Evolutionary conservation across 1,140 invertebrate genomes (phyloP).

Genomic region (Melitaea cinxia): DNA sequence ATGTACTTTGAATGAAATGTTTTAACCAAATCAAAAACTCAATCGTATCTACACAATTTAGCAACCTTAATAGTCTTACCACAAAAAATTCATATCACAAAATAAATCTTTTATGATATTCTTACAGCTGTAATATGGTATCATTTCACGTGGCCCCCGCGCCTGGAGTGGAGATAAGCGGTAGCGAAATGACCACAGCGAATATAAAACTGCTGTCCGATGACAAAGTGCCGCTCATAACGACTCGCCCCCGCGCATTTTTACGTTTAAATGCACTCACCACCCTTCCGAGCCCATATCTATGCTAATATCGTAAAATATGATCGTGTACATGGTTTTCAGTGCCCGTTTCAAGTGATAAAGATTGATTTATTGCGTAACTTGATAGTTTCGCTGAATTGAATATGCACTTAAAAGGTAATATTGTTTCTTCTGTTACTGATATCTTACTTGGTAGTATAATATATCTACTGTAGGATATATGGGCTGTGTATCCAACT

Average conservation of each 20-base stretch:
- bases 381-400: slow-evolving; percentile 25
- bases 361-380: slow-evolving; percentile 31
- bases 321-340: slow-evolving; percentile 30
- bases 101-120: not conserved
- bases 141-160: slow-evolving; percentile 39
- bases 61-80: too few species aligned
- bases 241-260: slow-evolving; percentile 52
- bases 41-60: too few species aligned
- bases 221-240: slow-evolving; percentile 58
- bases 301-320: slow-evolving; percentile 47
- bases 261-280: slow-evolving; percentile 56
- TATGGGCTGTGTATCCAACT: too few species aligned
- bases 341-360: slow-evolving; percentile 32
- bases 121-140: slow-evolving; percentile 19
- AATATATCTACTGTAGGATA: too few species aligned
- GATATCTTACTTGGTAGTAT: too few species aligned
- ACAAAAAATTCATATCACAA: not conserved
- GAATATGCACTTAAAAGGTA: not conserved
- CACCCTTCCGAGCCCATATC: slow-evolving; percentile 45
- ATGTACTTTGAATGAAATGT: too few species aligned
- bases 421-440: too few species aligned
- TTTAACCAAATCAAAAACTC: too few species aligned
- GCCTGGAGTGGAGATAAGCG: slow-evolving; percentile 44
- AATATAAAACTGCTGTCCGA: slow-evolving; percentile 54
- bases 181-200: slow-evolving; percentile 45